Evolutionary conservation across 1,140 invertebrate species (phyloP).

Genomic region (Parasteatoda tepidariorum): DNA sequence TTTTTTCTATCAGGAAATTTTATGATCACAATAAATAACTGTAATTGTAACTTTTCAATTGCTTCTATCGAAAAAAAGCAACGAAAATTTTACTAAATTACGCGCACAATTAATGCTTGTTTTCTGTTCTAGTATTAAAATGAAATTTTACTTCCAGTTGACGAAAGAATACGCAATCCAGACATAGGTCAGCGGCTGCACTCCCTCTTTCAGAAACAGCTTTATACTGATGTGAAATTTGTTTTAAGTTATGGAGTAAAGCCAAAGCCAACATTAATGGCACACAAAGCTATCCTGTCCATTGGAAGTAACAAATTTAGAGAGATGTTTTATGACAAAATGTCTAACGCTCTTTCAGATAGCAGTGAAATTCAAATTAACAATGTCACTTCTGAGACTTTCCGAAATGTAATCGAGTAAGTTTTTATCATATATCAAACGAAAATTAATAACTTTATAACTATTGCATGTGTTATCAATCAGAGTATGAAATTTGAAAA

Average conservation of each 20-base stretch:
- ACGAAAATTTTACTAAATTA: too few species aligned
- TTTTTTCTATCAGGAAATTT: too few species aligned
- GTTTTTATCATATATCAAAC: background rate
- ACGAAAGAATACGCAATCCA: background rate
- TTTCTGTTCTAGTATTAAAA: too few species aligned
- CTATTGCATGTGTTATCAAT: too few species aligned
- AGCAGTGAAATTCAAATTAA: background rate
- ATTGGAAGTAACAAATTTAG: slow-evolving; percentile 24
- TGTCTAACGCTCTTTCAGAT: too few species aligned
- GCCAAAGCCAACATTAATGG: background rate
- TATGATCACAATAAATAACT: too few species aligned
- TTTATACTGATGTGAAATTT: slow-evolving; percentile 32
- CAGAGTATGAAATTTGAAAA: too few species aligned
- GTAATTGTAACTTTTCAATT: too few species aligned
- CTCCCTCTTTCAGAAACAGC: background rate
- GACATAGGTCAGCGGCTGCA: background rate
- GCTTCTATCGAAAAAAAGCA: too few species aligned
- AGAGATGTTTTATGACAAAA: background rate
- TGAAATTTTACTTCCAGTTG: too few species aligned
- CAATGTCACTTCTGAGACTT: slow-evolving; percentile 12
- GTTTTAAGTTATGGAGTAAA: slow-evolving; percentile 4
- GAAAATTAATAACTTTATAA: too few species aligned
- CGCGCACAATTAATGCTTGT: too few species aligned
- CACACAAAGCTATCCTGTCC: slow-evolving; percentile 29
- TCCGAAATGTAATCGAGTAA: slow-evolving; percentile 39